Base-by-base conservation (phyloP, 2,797 vertebrate genomes). In the Bucorvus abyssinicus region DNA sequence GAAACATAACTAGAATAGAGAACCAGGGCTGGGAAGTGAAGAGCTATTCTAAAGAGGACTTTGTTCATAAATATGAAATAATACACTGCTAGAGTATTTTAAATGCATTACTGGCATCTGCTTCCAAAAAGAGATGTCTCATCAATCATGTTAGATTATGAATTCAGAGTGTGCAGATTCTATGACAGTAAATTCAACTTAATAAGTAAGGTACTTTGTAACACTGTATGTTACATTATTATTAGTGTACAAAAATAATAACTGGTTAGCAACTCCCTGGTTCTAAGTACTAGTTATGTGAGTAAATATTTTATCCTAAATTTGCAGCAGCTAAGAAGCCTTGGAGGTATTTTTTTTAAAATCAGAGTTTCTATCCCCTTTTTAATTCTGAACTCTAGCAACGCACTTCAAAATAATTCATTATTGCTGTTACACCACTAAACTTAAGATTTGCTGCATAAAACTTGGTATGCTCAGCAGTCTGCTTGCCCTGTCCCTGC, bases 61-160 rank as follows among this genome's bases (percentile, higher is more conserved):
- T 87, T 5, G 59, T 96, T 95, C 94, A 94, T 92, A 91, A 96
- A 94, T 96, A 94, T 96, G 94, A 96, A 97, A 96, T 92, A 97
- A 95, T 87, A 86, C 70, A 88, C 79, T 92, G 73, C 80, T 74
- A 47, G 79, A 91, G 85, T 95, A 92, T 95, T 96, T 95, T 89
- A 95, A 96, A 93, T 90, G 84, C 65, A 90, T 85, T 90, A 94
- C 92, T 95, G 94, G 93, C 93, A 96, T 94, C 93, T 95, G 96
- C 83, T 96, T 96, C 89, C 80, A 93, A 96, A 87, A 97, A 77
- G 80, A 95, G 93, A 94, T 87, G 94, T 96, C 94, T 95, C 93
- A 96, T 96, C 95, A 96, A 95, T 96, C 95, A 96, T 75, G 63
- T 87, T 96, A 67, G 56, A 93, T 95, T 95, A 96, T 84, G 80